Percentiles rank a stretch among this genome's conserved stretches.
Evolutionary conservation across 2,113 vertebrate genomes (phyloP).

Genomic region (Clarias batrachus): DNA sequence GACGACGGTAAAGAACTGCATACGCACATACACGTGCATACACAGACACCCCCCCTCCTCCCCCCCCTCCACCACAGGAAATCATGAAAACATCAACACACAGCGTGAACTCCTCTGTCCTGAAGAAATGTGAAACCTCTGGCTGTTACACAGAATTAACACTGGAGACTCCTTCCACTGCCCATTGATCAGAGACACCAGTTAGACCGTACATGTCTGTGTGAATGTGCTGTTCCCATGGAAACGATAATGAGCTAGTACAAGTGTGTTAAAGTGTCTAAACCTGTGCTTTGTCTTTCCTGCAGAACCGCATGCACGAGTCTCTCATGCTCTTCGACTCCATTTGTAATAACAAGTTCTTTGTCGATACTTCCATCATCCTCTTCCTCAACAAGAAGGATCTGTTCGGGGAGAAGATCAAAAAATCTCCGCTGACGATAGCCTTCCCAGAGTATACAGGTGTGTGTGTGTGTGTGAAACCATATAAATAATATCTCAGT

Average conservation of each 20-base stretch:
- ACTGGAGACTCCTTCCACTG: neutral
- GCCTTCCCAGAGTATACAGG: conserved; percentile 99
- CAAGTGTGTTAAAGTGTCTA: neutral
- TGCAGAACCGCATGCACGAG: conserved; percentile 99
- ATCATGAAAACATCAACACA: too few relatives aligned
- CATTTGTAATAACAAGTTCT: conserved; percentile 99
- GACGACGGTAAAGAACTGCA: conserved; percentile 85
- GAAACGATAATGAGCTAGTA: neutral
- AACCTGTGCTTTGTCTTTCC: conserved; percentile 29
- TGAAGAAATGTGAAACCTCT: neutral
- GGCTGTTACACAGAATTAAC: neutral
- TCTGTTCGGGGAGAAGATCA: conserved; percentile 96
- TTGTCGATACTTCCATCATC: conserved; percentile 99
- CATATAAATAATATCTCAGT: neutral
- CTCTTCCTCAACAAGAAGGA: conserved; percentile 99
- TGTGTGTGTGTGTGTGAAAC: conserved; percentile 56
- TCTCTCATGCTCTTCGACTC: conserved; percentile 99
- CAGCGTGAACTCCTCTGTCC: neutral
- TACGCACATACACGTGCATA: neutral
- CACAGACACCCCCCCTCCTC: neutral
- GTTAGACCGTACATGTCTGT: neutral
- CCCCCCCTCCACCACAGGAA: too few relatives aligned
- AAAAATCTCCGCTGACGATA: conserved; percentile 94
- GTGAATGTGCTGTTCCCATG: neutral
- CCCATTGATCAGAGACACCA: neutral